Conservation (phyloP, 2,113 vertebrate species). For the Marmota flaviventris region DNA sequence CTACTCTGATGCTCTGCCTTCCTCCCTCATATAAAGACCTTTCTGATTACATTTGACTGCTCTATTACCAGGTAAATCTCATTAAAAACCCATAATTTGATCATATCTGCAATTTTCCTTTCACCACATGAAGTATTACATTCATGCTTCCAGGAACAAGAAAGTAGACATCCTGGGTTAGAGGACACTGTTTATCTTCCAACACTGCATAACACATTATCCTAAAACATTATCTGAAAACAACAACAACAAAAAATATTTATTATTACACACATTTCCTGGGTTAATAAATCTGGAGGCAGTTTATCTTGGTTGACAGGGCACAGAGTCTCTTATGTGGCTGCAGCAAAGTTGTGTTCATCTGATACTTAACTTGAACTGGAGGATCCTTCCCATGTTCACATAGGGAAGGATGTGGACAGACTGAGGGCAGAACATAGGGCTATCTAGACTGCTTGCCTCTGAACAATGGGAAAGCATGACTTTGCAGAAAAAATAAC, state of each 20-base stretch:
- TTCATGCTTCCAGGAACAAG: not conserved
- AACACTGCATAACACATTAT: not conserved
- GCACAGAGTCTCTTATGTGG: not conserved
- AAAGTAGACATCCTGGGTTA: not conserved
- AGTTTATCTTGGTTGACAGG: not conserved
- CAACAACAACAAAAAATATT: not conserved
- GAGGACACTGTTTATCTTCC: not conserved
- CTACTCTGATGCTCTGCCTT: not conserved
- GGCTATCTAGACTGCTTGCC: too few relatives aligned
- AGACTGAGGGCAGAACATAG: not conserved
- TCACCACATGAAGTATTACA: not conserved
- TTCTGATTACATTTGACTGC: not conserved
- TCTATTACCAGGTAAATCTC: not conserved
- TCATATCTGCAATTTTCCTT: too few relatives aligned
- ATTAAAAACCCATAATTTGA: not conserved
- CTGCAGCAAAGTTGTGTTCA: not conserved
- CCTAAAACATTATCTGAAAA: not conserved
- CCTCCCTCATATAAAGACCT: not conserved
- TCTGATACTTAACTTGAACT: not conserved
- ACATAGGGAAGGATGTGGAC: not conserved
- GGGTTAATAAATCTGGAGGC: not conserved
- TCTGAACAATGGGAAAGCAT: not conserved
- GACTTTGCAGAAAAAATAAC: not conserved
- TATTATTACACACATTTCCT: not conserved
- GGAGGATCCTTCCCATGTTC: not conserved